These are phyloP conservation scores for Temnothorax ravouxi DNA, from an alignment of 2,888 invertebrate species.

Conservation along the genomic window DNA sequence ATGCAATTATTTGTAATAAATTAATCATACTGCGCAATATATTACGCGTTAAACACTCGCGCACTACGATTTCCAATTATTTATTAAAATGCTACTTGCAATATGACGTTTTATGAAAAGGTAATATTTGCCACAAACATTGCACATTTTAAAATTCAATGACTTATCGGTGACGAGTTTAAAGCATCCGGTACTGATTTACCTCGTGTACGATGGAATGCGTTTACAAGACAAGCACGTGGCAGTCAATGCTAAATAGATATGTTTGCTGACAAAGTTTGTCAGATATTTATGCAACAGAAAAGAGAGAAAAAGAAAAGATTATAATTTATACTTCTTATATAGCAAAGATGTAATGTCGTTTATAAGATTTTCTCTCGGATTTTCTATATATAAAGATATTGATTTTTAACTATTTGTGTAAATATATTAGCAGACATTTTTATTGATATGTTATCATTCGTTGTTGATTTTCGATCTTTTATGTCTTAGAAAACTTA, in stretches of 20 bases:
- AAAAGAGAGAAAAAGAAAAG: not conserved
- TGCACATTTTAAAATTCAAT: not conserved
- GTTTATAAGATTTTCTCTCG: not conserved
- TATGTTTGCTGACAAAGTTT: not conserved
- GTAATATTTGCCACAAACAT: not conserved
- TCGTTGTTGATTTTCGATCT: not conserved
- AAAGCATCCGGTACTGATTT: not conserved
- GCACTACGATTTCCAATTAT: not conserved
- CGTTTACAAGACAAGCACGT: not conserved
- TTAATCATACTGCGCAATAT: slow-evolving; percentile 1
- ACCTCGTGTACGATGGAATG: not conserved
- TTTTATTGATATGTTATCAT: not conserved
- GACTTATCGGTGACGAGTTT: not conserved
- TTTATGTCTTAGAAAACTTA: not conserved
- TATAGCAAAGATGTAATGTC: not conserved
- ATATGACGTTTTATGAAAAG: slow-evolving; percentile 1
- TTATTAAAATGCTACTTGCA: not conserved
- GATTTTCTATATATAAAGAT: not conserved
- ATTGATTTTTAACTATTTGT: not conserved
- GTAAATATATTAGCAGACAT: not conserved
- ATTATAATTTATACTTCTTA: not conserved
- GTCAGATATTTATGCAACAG: not conserved
- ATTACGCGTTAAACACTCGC: not conserved
- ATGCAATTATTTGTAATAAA: not conserved
- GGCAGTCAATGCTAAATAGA: not conserved